These are phyloP conservation scores for Poecilia latipinna DNA, from an alignment of 2,113 vertebrate genomes.

Conservation along the genomic window DNA sequence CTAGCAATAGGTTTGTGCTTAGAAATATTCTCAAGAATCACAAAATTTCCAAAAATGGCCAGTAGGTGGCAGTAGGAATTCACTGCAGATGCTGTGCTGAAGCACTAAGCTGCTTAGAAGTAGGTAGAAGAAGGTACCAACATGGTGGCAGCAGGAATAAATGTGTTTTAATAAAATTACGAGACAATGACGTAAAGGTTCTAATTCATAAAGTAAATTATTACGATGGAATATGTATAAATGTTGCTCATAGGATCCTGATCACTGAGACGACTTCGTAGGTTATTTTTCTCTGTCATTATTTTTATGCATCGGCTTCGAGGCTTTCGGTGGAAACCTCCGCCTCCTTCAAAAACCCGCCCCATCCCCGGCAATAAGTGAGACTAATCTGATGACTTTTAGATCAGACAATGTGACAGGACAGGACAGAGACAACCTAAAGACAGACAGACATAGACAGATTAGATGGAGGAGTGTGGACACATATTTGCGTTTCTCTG, in stretches of 20 bases:
- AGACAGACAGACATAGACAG: conserved; percentile 61
- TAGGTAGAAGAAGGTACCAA: background rate
- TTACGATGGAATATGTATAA: background rate
- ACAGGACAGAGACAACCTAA: conserved; percentile 34
- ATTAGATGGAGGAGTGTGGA: conserved; percentile 41
- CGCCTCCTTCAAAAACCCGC: conserved; percentile 5
- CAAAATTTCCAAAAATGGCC: conserved; percentile 33
- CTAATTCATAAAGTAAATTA: background rate
- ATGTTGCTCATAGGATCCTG: background rate
- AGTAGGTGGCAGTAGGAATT: conserved; percentile 74
- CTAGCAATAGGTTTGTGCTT: background rate
- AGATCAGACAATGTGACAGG: conserved; percentile 41
- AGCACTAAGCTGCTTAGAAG: background rate
- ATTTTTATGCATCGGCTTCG: background rate
- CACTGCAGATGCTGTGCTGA: conserved; percentile 25
- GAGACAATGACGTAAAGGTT: background rate
- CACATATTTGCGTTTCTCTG: conserved; percentile 22
- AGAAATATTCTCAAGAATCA: background rate
- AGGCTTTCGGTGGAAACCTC: background rate
- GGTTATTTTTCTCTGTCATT: too few relatives aligned
- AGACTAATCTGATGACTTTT: conserved; percentile 29
- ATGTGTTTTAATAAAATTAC: background rate
- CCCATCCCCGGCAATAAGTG: background rate
- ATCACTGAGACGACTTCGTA: background rate
- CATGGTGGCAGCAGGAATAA: background rate